Evolutionary conservation across 2,113 vertebrate species (phyloP).

Genomic region (Chauna torquata): DNA sequence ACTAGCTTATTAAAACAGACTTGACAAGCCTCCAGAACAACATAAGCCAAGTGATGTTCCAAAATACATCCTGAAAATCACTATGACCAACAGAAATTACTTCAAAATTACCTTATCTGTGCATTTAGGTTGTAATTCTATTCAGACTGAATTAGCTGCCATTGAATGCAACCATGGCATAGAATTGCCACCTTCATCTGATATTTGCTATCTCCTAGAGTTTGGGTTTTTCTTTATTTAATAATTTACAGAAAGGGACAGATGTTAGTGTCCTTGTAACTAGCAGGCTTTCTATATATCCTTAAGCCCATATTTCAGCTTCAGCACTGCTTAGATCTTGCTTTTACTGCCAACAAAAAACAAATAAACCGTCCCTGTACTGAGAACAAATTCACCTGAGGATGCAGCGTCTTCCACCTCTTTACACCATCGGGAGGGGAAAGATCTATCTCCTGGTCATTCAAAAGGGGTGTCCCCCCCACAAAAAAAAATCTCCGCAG

Average conservation of each 20-base stretch:
- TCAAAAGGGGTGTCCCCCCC: too few relatives aligned
- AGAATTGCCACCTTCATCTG: neutral
- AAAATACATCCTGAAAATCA: neutral
- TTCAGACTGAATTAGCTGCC: neutral
- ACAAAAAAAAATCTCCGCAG: accelerated
- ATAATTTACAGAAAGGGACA: neutral
- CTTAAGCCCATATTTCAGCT: neutral
- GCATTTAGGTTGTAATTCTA: neutral
- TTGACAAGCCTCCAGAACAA: neutral
- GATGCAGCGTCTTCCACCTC: neutral
- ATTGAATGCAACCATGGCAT: neutral
- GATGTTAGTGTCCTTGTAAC: neutral
- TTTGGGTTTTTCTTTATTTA: neutral
- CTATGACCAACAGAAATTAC: neutral
- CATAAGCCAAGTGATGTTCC: neutral
- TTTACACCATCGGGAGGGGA: neutral
- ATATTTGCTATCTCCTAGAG: neutral
- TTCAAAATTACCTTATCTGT: neutral
- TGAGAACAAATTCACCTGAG: neutral
- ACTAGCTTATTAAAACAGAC: neutral
- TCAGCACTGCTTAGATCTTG: neutral
- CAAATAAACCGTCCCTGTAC: neutral
- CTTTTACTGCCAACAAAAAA: neutral
- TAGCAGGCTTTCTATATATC: neutral
- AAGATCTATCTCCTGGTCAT: neutral